Percentiles rank a stretch among this genome's conserved stretches.
phyloP scores from a whole-genome alignment of 2,797 vertebrate genomes.

The Pterois miles region DNA sequence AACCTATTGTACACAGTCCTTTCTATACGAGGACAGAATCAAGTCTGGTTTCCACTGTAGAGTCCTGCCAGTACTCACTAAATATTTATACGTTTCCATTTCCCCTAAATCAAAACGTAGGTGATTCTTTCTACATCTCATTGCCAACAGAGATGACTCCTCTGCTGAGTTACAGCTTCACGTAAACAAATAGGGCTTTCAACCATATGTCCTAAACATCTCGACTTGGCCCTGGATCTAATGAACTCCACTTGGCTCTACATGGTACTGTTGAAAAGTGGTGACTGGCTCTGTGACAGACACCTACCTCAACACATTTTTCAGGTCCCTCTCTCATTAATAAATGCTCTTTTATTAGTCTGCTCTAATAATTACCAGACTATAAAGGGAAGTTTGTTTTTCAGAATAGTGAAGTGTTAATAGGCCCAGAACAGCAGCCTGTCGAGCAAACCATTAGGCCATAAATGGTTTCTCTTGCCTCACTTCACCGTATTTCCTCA shows the following conservation, averaged over 20 bases:
- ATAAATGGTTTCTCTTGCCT: constrained; percentile 21
- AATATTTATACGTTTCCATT: constrained; percentile 74
- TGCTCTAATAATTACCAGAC: constrained; percentile 53
- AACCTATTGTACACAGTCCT: constrained; percentile 15
- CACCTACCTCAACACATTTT: constrained; percentile 67
- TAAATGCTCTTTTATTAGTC: constrained; percentile 67
- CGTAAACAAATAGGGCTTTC: constrained; percentile 69
- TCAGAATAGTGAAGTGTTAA: constrained; percentile 60
- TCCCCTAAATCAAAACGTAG: constrained; percentile 65
- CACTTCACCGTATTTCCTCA: background rate
- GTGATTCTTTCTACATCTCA: constrained; percentile 61
- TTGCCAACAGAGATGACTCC: constrained; percentile 67
- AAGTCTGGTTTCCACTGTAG: constrained; percentile 37
- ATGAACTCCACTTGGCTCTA: constrained; percentile 42
- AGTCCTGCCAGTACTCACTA: constrained; percentile 58
- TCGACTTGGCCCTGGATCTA: constrained; percentile 44
- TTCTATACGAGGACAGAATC: constrained; percentile 28
- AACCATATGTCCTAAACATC: constrained; percentile 60
- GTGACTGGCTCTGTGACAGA: constrained; percentile 68
- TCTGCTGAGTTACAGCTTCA: constrained; percentile 46
- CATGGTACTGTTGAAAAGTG: constrained; percentile 33
- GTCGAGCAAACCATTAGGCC: constrained; percentile 35
- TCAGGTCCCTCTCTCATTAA: constrained; percentile 56
- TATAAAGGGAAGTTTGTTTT: constrained; percentile 63
- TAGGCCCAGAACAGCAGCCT: constrained; percentile 45